Evolutionary conservation across 2,797 vertebrate species (phyloP).

Genomic region (Chanos chanos): DNA sequence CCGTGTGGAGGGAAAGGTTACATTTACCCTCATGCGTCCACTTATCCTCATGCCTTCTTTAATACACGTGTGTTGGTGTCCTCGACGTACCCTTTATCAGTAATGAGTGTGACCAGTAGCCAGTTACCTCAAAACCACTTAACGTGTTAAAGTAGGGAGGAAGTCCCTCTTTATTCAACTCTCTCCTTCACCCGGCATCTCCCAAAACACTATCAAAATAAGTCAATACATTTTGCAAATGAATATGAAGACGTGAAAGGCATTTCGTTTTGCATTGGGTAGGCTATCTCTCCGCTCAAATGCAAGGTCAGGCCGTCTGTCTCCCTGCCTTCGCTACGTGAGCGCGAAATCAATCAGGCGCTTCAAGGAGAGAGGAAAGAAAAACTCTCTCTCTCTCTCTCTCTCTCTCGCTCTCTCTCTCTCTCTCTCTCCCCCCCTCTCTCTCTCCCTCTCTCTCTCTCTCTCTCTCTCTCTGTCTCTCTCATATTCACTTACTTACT

Average conservation of each 20-base stretch:
- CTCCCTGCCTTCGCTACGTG: conserved; percentile 37
- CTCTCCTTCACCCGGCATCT: conserved; percentile 31
- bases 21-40: conserved; percentile 15
- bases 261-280: conserved; percentile 14
- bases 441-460: too few species aligned
- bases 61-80: conserved; percentile 16
- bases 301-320: conserved; percentile 47
- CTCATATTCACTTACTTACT: too few species aligned
- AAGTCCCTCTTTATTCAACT: conserved; percentile 9
- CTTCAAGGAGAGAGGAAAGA: conserved; percentile 42
- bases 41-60: conserved; percentile 8
- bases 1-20: conserved; percentile 30
- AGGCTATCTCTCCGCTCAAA: conserved; percentile 39
- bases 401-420: conserved; percentile 6
- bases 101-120: conserved; percentile 21
- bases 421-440: too few species aligned
- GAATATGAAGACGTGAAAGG: conserved; percentile 33
- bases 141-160: conserved; percentile 9
- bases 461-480: too few species aligned
- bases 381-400: conserved; percentile 32
- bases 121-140: background rate
- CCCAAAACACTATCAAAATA: conserved; percentile 43
- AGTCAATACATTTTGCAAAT: conserved; percentile 41
- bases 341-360: conserved; percentile 50
- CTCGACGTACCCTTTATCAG: conserved; percentile 29